These are phyloP conservation scores for Sisyra nigra DNA, from an alignment of 2,888 invertebrate genomes.

Conservation along the genomic window DNA sequence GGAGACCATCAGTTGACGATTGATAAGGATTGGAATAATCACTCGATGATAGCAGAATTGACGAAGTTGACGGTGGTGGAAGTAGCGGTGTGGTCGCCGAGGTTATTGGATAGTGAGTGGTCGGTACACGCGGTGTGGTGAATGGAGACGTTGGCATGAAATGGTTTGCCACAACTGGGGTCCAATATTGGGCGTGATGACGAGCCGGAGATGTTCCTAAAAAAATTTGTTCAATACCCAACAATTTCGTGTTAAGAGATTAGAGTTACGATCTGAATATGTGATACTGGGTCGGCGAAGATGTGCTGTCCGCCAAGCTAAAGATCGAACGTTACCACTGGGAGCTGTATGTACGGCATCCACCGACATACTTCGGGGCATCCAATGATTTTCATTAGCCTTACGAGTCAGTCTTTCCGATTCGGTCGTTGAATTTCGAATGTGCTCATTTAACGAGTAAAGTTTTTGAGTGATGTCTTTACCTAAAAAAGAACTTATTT, in stretches of 20 bases:
- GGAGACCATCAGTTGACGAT: conserved; percentile 2
- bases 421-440: conserved; percentile 28
- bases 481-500: conserved; percentile 27
- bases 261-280: conserved; percentile 27
- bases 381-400: conserved; percentile 27
- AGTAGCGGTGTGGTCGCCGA: conserved; percentile 4
- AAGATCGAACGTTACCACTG: conserved; percentile 54
- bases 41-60: neutral
- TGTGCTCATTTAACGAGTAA: conserved; percentile 64
- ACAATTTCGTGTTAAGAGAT: neutral
- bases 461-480: conserved; percentile 75
- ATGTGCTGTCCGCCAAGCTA: conserved; percentile 37
- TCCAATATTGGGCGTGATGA: conserved; percentile 38
- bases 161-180: conserved; percentile 54
- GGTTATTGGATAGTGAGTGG: conserved; percentile 18
- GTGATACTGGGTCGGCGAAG: conserved; percentile 26
- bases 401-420: conserved; percentile 22
- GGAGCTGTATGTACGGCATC: conserved; percentile 65
- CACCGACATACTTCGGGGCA: conserved; percentile 55
- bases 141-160: conserved; percentile 56
- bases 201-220: conserved; percentile 32
- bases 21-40: neutral
- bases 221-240: conserved; percentile 12
- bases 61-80: neutral
- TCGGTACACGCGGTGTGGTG: conserved; percentile 22